Evolutionary conservation across 2,888 invertebrate species (phyloP), one percentile per base, ranked within the genome.

Genomic region (Nebria brevicollis): DNA sequence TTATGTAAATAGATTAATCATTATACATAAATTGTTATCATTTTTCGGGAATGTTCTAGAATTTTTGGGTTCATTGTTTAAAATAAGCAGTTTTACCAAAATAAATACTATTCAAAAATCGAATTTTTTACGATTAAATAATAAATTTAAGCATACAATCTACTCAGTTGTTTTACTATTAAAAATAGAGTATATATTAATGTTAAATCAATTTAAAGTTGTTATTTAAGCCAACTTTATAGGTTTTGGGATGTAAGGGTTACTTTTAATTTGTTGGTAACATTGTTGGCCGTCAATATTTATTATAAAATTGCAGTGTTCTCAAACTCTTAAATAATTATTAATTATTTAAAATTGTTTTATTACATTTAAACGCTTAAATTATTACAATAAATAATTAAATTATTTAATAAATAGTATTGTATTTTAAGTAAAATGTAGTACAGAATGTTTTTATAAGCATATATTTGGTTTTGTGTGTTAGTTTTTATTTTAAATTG

Each of bases 231-330:
- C 4, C 34, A 34, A 34, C 34, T 34, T 34, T 34, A 34, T 34
- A 34, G 5, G 2, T 34, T 34, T 34, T 13, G 4, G 13, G 4
- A 54, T 54, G 54, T 13, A 54, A 54, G 54, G 34, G 4, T 11
- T 11, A 54, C 4, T 6, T 54, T 54, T 54, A 54, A 11, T 8
- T 6, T 6, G 41, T 68, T 80, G 75, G 80, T 75, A 80, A 64
- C 79, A 75, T 25, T 7, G 54, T 54, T 54, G 13, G 6, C 4
- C 54, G 7, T 13, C 54, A 3, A 34, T 34, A 34, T 34, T 34
- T 34, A 5, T 34, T 34, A 34, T 34, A 34, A 34, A 34, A 34
- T 34, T 34, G 34, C 34, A 34, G 34, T 34, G 34, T 34, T 34
- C 34, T 34, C 34, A 34, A 34, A 34, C 34, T 34, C 34, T 4